Evolutionary conservation across 2,113 vertebrate species (phyloP).

Genomic region (Seriola quinqueradiata): DNA sequence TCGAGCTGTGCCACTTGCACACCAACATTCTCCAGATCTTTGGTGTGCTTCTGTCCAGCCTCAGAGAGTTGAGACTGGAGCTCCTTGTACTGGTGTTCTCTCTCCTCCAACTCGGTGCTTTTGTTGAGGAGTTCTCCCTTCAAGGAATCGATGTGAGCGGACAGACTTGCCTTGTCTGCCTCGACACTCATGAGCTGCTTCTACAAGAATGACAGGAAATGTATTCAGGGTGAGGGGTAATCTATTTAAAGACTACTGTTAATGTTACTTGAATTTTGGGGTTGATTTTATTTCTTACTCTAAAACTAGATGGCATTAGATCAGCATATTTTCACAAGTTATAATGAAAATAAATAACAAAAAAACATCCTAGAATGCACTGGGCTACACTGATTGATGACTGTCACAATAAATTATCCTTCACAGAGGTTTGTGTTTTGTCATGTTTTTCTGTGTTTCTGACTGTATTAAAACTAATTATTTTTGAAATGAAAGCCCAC

Average conservation of each 20-base stretch:
- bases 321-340: background rate
- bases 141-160: slow-evolving; percentile 82
- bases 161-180: slow-evolving; percentile 82
- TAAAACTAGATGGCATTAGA: no score
- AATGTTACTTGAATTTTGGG: background rate
- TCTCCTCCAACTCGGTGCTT: slow-evolving; percentile 84
- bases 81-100: slow-evolving; percentile 80
- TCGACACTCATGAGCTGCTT: slow-evolving; percentile 82
- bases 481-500: no score
- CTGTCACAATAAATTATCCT: no score
- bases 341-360: no score
- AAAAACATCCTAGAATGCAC: no score
- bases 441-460: no score
- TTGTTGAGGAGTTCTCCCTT: slow-evolving; percentile 84
- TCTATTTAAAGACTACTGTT: background rate
- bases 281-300: background rate
- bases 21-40: slow-evolving; percentile 88
- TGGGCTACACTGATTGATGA: no score
- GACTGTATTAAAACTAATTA: no score
- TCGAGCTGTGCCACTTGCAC: slow-evolving; percentile 84
- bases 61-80: slow-evolving; percentile 81
- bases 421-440: no score
- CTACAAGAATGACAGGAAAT: slow-evolving; percentile 41
- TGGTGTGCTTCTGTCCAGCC: slow-evolving; percentile 85
- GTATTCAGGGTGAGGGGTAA: background rate